These are phyloP conservation scores for Hydrophis major DNA, from an alignment of 2,797 vertebrate species.

Conservation along the genomic window DNA sequence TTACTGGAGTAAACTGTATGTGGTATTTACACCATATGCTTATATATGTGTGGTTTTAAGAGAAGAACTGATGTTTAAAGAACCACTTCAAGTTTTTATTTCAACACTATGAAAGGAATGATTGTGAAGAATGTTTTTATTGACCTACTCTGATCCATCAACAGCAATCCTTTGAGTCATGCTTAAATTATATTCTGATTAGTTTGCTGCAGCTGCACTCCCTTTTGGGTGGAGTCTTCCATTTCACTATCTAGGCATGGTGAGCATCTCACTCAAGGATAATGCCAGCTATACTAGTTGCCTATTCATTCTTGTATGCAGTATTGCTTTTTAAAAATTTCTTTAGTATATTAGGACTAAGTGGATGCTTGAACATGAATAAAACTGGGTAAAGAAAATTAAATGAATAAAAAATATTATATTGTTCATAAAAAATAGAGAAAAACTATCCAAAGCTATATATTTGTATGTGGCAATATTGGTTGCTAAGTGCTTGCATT, in stretches of 20 bases:
- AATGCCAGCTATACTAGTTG: not conserved
- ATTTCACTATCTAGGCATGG: not conserved
- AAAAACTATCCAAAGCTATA: not conserved
- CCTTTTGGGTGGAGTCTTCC: not conserved
- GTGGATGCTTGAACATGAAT: not conserved
- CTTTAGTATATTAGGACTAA: not conserved
- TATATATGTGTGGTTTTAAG: not conserved
- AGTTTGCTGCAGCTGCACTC: not conserved
- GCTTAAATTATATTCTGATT: not conserved
- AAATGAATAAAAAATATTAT: not conserved
- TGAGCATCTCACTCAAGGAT: not conserved
- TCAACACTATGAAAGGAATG: not conserved
- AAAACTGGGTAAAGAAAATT: not conserved
- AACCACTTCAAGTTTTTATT: not conserved
- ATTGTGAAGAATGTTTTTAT: not conserved
- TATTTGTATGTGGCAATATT: not conserved
- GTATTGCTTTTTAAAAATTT: not conserved
- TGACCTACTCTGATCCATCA: not conserved
- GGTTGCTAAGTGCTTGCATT: not conserved
- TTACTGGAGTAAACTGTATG: not conserved
- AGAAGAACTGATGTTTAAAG: not conserved
- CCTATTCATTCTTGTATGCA: not conserved
- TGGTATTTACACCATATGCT: not conserved
- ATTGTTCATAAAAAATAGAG: not conserved
- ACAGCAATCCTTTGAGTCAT: not conserved